These are phyloP conservation scores for Hiodon alosoides DNA, from an alignment of 2,113 vertebrate species.

Conservation along the genomic window DNA sequence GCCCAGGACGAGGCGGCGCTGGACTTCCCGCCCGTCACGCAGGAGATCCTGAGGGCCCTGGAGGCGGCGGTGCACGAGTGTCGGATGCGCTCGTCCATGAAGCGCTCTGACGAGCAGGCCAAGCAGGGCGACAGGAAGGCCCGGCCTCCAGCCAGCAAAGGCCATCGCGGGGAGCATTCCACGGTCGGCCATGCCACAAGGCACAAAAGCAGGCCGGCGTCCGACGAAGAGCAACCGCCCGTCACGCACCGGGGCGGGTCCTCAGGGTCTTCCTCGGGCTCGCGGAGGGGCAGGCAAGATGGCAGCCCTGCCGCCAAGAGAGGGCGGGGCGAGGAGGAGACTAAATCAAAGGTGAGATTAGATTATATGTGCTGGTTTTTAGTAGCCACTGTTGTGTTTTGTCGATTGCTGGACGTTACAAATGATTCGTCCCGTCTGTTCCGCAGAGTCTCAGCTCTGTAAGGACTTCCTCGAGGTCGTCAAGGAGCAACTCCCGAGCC, in stretches of 20 bases:
- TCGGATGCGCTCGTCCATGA: slow-evolving; percentile 39
- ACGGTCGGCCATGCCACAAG: slow-evolving; percentile 24
- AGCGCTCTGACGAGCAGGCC: background rate
- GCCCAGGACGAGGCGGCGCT: background rate
- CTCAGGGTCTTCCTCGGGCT: slow-evolving; percentile 31
- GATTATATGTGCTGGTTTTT: too few species aligned
- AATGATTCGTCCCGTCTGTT: too few species aligned
- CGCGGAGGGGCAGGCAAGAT: slow-evolving; percentile 30
- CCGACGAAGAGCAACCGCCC: slow-evolving; percentile 27
- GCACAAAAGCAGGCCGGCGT: slow-evolving; percentile 10
- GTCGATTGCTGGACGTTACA: background rate
- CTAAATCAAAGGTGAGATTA: slow-evolving; percentile 31
- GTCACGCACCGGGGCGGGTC: slow-evolving; percentile 35
- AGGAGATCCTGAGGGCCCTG: slow-evolving; percentile 43
- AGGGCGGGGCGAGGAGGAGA: slow-evolving; percentile 25
- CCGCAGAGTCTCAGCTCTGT: slow-evolving; percentile 29
- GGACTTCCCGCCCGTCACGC: slow-evolving; percentile 41
- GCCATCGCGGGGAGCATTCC: slow-evolving; percentile 10
- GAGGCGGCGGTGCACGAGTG: slow-evolving; percentile 46
- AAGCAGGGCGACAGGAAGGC: background rate
- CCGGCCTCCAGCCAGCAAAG: slow-evolving; percentile 7
- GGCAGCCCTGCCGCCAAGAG: slow-evolving; percentile 26
- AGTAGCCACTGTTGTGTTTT: background rate
- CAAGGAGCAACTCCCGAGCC: slow-evolving; percentile 26
- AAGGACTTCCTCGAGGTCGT: slow-evolving; percentile 23